Percentiles rank a stretch among this genome's conserved stretches.
Conservation (phyloP, 2,113 vertebrate species). For the Siniperca knerii region DNA sequence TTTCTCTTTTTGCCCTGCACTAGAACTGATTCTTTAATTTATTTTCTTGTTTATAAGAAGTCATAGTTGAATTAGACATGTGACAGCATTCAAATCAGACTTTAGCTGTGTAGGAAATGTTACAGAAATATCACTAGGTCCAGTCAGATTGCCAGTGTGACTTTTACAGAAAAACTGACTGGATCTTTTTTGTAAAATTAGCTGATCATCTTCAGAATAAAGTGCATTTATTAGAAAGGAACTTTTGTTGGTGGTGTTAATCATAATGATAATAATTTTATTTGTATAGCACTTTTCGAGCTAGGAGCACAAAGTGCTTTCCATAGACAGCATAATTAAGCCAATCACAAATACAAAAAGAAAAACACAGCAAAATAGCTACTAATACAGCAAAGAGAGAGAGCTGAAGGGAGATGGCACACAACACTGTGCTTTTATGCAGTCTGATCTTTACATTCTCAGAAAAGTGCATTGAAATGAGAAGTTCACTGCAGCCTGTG, state of each 20-base stretch:
- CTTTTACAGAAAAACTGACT: not conserved
- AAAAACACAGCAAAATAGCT: too few species aligned
- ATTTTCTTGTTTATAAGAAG: not conserved
- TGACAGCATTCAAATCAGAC: not conserved
- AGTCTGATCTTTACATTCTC: constrained; percentile 3
- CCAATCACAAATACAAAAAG: too few species aligned
- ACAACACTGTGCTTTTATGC: not conserved
- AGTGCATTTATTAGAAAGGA: not conserved
- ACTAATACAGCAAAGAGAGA: not conserved
- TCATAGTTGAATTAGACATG: not conserved
- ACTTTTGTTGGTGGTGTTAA: not conserved
- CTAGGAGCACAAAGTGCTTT: too few species aligned
- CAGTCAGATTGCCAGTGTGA: not conserved
- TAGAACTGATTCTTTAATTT: not conserved
- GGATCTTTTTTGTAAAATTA: not conserved
- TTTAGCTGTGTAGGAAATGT: not conserved
- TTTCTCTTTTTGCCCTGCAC: not conserved
- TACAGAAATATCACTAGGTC: not conserved
- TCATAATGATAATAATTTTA: not conserved
- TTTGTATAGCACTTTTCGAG: too few species aligned
- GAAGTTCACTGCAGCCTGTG: constrained; percentile 16
- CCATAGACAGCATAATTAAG: too few species aligned
- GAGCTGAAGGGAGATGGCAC: not conserved
- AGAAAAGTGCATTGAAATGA: constrained; percentile 24
- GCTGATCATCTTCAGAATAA: not conserved